phyloP scores from a whole-genome alignment of 2,888 invertebrate genomes.

The Agrotis puta region DNA sequence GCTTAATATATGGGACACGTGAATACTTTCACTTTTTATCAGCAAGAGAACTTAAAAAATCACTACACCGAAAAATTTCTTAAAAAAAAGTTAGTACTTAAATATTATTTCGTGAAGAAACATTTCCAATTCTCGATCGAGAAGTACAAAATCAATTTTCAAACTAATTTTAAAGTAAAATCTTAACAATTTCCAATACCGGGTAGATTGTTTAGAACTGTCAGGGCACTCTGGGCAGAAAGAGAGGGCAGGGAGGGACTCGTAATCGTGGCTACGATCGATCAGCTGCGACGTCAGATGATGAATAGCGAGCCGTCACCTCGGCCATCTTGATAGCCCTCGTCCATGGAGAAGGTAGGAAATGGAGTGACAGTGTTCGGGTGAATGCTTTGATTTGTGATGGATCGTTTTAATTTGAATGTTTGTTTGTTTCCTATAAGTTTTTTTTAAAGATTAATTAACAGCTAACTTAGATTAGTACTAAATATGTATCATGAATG shows the following conservation, averaged over 20 bases:
- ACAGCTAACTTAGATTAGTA: no score
- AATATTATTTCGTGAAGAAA: constrained; percentile 27
- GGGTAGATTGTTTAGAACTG: constrained; percentile 59
- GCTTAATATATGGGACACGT: constrained; percentile 2
- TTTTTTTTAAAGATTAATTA: no score
- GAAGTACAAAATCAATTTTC: constrained; percentile 36
- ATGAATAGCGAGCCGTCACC: constrained; percentile 75
- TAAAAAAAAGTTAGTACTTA: not conserved
- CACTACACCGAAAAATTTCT: not conserved
- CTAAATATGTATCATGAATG: no score
- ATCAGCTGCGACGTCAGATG: constrained; percentile 76
- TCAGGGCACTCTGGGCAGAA: constrained; percentile 25
- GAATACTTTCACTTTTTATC: constrained; percentile 5
- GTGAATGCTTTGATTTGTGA: constrained; percentile 19
- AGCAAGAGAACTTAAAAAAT: not conserved
- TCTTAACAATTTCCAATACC: constrained; percentile 56
- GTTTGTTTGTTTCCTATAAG: not conserved
- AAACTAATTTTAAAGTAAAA: constrained; percentile 57
- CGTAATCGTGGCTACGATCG: constrained; percentile 71
- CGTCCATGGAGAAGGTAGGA: constrained; percentile 28
- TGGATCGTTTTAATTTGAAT: not conserved
- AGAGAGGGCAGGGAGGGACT: constrained; percentile 36
- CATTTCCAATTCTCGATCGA: constrained; percentile 29
- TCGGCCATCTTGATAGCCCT: constrained; percentile 72
- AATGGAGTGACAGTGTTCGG: constrained; percentile 38